A percentile compares a stretch with the other conserved stretches of the same genome.
These are phyloP conservation scores for Parochlus steinenii DNA, from an alignment of 2,888 invertebrate genomes.

Conservation along the genomic window DNA sequence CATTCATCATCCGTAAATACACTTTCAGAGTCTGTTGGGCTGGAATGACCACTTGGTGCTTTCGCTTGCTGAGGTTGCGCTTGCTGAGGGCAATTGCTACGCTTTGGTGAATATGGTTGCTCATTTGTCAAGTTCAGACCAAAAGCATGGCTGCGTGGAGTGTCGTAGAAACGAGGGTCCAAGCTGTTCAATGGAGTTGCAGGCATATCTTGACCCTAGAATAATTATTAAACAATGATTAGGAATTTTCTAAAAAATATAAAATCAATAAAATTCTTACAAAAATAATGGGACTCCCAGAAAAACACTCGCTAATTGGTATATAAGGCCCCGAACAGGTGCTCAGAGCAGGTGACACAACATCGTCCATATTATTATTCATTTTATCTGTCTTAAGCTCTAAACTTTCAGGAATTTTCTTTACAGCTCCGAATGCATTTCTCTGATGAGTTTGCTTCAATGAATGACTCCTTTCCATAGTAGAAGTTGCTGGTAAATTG, in stretches of 20 bases:
- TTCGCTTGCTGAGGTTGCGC: conserved; percentile 21
- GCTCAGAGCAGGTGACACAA: conserved; percentile 44
- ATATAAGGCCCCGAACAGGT: conserved; percentile 72
- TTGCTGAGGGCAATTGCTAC: conserved; percentile 24
- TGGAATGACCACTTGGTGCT: conserved; percentile 27
- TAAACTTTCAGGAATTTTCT: conserved; percentile 30
- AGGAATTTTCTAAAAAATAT: background rate
- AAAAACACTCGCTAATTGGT: conserved; percentile 82
- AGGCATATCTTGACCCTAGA: conserved; percentile 20
- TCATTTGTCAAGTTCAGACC: conserved; percentile 30
- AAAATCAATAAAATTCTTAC: conserved; percentile 15
- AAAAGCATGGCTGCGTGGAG: conserved; percentile 29
- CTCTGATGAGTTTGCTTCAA: conserved; percentile 19
- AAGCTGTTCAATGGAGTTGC: conserved; percentile 29
- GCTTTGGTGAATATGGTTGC: conserved; percentile 31
- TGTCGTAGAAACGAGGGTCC: conserved; percentile 39
- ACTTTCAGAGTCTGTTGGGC: conserved; percentile 51
- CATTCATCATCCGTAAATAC: conserved; percentile 55
- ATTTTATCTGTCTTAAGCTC: conserved; percentile 18
- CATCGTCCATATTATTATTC: conserved; percentile 20
- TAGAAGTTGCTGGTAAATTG: background rate
- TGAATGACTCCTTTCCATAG: background rate
- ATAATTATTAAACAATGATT: background rate
- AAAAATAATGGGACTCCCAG: conserved; percentile 44
- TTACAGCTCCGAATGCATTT: conserved; percentile 21